phyloP scores from a whole-genome alignment of 2,113 vertebrate genomes.

The Callorhinus ursinus region DNA sequence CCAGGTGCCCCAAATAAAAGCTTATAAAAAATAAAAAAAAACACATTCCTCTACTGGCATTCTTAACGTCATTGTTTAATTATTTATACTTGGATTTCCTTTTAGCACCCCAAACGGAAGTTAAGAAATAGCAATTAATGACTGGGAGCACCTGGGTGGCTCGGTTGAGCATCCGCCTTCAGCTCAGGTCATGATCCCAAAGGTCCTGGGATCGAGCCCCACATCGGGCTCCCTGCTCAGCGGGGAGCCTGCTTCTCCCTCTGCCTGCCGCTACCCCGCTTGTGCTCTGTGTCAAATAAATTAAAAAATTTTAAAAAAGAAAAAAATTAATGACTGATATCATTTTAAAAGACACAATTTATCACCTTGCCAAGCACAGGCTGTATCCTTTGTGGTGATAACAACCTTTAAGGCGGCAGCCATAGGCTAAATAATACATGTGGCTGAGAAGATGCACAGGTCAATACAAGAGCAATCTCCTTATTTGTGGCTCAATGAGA shows the following conservation, averaged over 20 bases:
- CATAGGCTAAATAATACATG: not conserved
- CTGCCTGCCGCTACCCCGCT: too few species aligned
- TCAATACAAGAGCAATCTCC: not conserved
- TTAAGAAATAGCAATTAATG: conserved; percentile 35
- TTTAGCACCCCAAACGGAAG: not conserved
- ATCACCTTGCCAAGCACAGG: not conserved
- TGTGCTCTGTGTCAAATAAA: too few species aligned
- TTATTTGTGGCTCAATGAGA: not conserved
- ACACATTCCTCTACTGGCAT: not conserved
- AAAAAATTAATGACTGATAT: not conserved
- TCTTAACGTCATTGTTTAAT: not conserved
- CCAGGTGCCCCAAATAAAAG: not conserved
- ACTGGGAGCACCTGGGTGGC: not conserved
- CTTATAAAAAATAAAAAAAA: not conserved
- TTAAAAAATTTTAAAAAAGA: too few species aligned
- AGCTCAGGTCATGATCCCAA: not conserved
- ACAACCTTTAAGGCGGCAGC: not conserved
- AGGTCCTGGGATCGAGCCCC: not conserved
- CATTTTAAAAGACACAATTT: conserved; percentile 30
- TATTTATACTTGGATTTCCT: not conserved
- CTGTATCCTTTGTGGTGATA: not conserved
- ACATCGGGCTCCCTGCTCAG: too few species aligned
- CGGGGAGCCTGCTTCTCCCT: too few species aligned
- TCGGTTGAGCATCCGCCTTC: too few species aligned
- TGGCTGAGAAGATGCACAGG: not conserved